Base-by-base conservation (phyloP, 2,113 vertebrate genomes). In the Bufo gargarizans region DNA sequence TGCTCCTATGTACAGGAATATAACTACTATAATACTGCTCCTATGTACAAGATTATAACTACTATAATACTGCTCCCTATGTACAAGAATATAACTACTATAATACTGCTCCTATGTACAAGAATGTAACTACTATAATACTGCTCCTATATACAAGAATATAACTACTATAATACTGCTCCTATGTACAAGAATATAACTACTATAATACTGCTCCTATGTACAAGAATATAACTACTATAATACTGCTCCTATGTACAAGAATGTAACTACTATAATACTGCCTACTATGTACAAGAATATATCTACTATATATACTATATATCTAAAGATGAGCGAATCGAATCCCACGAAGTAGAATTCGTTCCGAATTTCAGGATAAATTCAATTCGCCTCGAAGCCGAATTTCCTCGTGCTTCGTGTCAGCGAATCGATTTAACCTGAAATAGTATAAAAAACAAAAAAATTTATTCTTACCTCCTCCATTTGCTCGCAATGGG, bases 41-140 rank as follows among this genome's bases (percentile, higher is more conserved):
- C 63, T 67, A 67, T 67, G n/a, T 67, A 67, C 63, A 67, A 22
- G 63, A 67, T 22, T 67, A 67, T 67, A 67, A 67, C 63, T 67
- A 67, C 63, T 67, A 67, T 67, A 67, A 67, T 67, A 67, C 20
- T 67, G 20, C 20, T 10, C 63, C 20, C 63, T 22, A 67, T 67
- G n/a, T 67, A 67, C 63, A 67, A 22, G 63, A 67, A 67, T 67
- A 67, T 67, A 67, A 67, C 63, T 67, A 67, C 63, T 67, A 67
- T 22, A 67, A 67, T 67, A 67, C 63, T 67, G 63, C 63, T 10
- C 20, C 20, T 67, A 67, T 67, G 6, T 67, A 67, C 63, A 67
- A 67, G 19, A 67, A 67, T 67, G 22, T 67, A 67, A 67, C 63
- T 67, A 67, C 63, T 67, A 67, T 67, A 67, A 67, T 67, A 67